phyloP scores from a whole-genome alignment of 2,113 vertebrate species.

The Cervus canadensis region DNA sequence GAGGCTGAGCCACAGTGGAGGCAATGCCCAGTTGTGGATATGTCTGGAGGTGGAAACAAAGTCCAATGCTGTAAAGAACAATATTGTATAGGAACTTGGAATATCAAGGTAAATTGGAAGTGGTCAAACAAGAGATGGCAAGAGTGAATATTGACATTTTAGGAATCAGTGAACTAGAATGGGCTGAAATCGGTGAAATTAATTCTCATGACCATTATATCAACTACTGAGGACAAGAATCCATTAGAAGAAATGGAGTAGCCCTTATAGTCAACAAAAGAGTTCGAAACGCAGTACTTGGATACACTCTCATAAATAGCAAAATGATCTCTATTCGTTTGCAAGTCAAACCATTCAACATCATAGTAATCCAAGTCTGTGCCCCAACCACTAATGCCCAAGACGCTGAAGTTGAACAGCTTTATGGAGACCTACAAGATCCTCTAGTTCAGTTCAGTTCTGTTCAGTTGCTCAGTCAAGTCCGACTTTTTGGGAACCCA shows the following conservation, averaged over 20 bases:
- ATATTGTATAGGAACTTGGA: background rate
- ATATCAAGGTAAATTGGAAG: background rate
- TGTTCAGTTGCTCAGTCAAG: background rate
- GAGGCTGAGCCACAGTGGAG: background rate
- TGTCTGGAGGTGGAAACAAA: background rate
- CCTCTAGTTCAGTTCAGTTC: background rate
- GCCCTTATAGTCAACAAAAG: background rate
- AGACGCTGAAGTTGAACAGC: background rate
- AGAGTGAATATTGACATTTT: background rate
- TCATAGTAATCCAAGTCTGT: background rate
- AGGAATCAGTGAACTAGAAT: background rate
- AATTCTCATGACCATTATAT: background rate
- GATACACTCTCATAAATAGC: background rate
- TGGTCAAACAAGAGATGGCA: background rate
- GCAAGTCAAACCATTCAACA: background rate
- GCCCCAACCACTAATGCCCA: background rate
- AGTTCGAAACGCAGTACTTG: accelerated
- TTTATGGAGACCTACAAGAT: background rate
- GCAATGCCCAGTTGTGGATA: background rate
- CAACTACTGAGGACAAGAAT: background rate
- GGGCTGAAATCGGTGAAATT: background rate
- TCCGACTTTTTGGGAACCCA: background rate
- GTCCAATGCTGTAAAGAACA: background rate
- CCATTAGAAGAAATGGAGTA: background rate
- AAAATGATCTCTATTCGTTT: background rate